Base-by-base conservation (phyloP, 1,140 invertebrate species). In the Aphidius ervi region DNA sequence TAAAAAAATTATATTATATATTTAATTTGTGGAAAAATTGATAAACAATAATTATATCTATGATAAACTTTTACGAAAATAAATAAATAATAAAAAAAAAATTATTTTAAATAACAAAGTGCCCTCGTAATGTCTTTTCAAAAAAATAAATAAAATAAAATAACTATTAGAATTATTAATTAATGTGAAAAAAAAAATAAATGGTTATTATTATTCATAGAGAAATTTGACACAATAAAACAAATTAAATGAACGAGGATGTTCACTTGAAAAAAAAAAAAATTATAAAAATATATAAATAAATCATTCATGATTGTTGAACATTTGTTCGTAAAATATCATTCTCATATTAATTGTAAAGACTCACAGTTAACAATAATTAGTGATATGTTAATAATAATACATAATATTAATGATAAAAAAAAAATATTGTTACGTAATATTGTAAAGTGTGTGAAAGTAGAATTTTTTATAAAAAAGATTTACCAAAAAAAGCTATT, bases 281-380 rank as follows among this genome's bases (percentile, higher is more conserved):
- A 43, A 43, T 8, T 3, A 43, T 16, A 16, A 16, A 16, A 16
- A 16, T 16, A 43, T 10, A 43, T 3, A 4, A 7, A 8, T 43
- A 43, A 8, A 43, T 43, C 42, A 9, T n/a, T 9, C 9, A 7
- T 43, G 4, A 43, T 10, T 43, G 23, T 31, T 31, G 54, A 56
- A 46, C 63, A 68, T 54, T 59, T 55, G 47, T 46, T 50, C 55
- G 64, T 64, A 63, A 59, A 56, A 67, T 67, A 69, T 69, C 63
- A 71, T 71, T 71, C 68, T 67, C 64, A 66, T 67, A 69, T 23
- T 56, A 63, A 68, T 64, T 59, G 54, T 43, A 49, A 69, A 71
- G 63, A 68, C 56, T 63, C 65, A 68, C 61, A 61, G 65, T 68
- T 69, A 64, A 71, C 70, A 71, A 71, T 71, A 71, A 71, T 59